Evolutionary conservation across 2,113 vertebrate species (phyloP).

Genomic region (Stomatorhinus ivindoensis): DNA sequence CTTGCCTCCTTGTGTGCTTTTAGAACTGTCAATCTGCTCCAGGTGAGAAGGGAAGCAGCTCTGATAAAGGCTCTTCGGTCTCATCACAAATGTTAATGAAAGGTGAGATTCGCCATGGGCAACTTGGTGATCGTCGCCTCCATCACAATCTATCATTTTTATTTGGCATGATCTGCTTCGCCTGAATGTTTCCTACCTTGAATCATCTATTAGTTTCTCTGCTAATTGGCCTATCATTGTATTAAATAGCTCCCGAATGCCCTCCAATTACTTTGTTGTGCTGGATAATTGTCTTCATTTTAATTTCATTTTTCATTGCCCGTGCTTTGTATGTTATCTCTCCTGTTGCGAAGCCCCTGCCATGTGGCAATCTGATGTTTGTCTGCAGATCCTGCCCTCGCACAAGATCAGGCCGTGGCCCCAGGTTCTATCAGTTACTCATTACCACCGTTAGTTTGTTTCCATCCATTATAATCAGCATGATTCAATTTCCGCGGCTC

Average conservation of each 20-base stretch:
- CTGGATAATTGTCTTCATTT: conserved; percentile 17
- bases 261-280: conserved; percentile 9
- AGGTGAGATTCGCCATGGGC: conserved; percentile 2
- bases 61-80: not conserved
- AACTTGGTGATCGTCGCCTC: not conserved
- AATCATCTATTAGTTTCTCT: conserved; percentile 18
- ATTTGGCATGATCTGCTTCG: conserved; percentile 8
- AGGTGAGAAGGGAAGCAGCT: not conserved
- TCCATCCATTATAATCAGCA: not conserved
- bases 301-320: not conserved
- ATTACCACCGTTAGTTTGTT: not conserved
- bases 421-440: not conserved
- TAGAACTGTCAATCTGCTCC: not conserved
- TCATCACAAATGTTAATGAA: conserved; percentile 3
- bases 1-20: not conserved
- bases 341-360: not conserved
- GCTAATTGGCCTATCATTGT: conserved; percentile 15
- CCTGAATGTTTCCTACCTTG: conserved; percentile 14
- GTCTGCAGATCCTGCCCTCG: not conserved
- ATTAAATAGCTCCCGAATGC: conserved; percentile 17
- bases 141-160: not conserved
- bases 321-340: not conserved
- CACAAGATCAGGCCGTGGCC: not conserved
- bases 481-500: not conserved
- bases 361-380: conserved; percentile 3